A percentile compares a stretch with the other conserved stretches of the same genome.
phyloP scores from a whole-genome alignment of 2,888 invertebrate species.

The Synanthedon andrenaeformis region DNA sequence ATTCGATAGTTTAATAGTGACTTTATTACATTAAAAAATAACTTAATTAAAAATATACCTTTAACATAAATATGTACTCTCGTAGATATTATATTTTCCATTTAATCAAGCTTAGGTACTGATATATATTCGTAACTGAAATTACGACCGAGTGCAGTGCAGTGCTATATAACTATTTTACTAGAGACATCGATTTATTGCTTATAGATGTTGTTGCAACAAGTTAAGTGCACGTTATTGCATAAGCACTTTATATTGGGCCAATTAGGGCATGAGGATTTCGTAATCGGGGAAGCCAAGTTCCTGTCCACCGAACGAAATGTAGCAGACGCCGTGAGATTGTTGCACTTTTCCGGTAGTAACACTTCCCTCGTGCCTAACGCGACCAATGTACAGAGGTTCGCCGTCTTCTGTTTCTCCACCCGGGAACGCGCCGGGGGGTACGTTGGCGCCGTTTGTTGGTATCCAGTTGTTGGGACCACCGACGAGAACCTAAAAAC shows the following conservation, averaged over 20 bases:
- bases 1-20: too few species aligned
- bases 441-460: slow-evolving; percentile 75
- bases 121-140: too few species aligned
- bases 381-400: slow-evolving; percentile 82
- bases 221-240: too few species aligned
- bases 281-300: slow-evolving; percentile 85
- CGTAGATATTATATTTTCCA: too few species aligned
- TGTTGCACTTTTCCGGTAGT: slow-evolving; percentile 88
- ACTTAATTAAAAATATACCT: neutral
- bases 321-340: slow-evolving; percentile 85
- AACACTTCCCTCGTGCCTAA: slow-evolving; percentile 79
- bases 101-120: too few species aligned
- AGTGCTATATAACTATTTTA: too few species aligned
- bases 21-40: slow-evolving; percentile 3
- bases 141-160: too few species aligned
- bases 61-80: too few species aligned
- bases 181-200: too few species aligned
- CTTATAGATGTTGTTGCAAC: too few species aligned
- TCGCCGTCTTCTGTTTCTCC: slow-evolving; percentile 83
- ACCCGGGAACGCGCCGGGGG: slow-evolving; percentile 79
- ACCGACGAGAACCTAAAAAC: slow-evolving; percentile 64
- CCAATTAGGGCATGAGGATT: slow-evolving; percentile 70
- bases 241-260: neutral
- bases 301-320: slow-evolving; percentile 85
- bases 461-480: slow-evolving; percentile 79